A percentile compares a stretch with the other conserved stretches of the same genome.
Evolutionary conservation across 2,113 vertebrate genomes (phyloP).

Genomic region (Urocolius indicus): DNA sequence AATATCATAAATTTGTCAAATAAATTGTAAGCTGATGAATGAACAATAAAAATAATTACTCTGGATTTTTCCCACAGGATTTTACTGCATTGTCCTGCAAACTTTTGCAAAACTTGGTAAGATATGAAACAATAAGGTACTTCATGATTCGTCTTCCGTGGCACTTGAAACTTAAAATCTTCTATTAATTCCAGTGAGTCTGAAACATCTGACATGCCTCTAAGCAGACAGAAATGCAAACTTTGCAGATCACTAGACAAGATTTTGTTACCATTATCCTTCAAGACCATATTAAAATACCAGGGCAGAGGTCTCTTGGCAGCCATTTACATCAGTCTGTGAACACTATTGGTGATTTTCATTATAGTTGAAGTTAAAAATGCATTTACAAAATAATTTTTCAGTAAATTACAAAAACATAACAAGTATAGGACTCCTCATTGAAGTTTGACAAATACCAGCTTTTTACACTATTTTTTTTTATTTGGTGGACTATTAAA

Average conservation of each 20-base stretch:
- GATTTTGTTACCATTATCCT: background rate
- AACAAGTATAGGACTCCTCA: background rate
- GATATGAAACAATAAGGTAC: background rate
- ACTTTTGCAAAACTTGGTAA: background rate
- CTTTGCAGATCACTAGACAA: background rate
- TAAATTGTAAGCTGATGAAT: background rate
- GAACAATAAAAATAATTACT: background rate
- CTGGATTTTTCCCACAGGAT: background rate
- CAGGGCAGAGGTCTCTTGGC: background rate
- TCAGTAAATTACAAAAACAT: background rate
- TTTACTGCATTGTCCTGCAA: background rate
- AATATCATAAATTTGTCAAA: background rate
- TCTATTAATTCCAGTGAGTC: background rate
- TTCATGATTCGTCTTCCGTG: background rate
- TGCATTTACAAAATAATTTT: background rate
- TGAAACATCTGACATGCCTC: accelerated
- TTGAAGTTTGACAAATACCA: background rate
- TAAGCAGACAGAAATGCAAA: background rate
- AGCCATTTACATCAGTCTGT: background rate
- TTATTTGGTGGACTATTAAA: no score
- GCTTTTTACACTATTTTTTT: background rate
- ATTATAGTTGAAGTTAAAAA: background rate
- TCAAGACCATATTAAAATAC: background rate
- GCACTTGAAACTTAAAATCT: background rate
- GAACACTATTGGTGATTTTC: background rate